Conservation (phyloP, 2,888 invertebrate species). For the Esperia sulphurella region DNA sequence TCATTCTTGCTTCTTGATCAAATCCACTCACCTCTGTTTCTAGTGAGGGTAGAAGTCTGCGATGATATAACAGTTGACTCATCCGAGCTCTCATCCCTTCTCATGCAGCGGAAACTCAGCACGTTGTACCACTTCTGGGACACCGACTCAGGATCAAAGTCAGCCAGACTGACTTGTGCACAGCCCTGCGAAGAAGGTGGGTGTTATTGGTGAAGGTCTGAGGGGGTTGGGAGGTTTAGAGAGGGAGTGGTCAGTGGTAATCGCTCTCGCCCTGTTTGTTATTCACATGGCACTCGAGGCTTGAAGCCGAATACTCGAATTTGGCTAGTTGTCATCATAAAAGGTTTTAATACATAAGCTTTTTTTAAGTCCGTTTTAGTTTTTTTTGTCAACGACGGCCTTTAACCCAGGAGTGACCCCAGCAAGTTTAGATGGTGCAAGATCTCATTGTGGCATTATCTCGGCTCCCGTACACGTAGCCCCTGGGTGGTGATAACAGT, state of each 20-base stretch:
- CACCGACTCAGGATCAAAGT: constrained; percentile 91
- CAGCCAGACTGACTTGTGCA: constrained; percentile 96
- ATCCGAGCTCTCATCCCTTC: constrained; percentile 95
- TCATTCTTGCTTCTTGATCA: no score
- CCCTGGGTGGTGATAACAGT: no score
- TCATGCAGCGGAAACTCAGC: constrained; percentile 81
- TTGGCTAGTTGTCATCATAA: constrained; percentile 76
- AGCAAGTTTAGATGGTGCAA: no score
- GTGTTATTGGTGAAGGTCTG: neutral
- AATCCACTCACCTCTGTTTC: constrained; percentile 84
- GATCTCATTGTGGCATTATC: no score
- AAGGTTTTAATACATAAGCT: neutral
- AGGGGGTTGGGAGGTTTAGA: neutral
- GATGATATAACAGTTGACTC: constrained; percentile 98
- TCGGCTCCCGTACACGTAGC: no score
- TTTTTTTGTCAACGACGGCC: no score
- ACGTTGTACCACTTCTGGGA: constrained; percentile 97
- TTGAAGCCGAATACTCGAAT: constrained; percentile 70
- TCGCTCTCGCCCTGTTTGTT: constrained; percentile 69
- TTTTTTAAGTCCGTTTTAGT: neutral
- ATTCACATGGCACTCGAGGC: constrained; percentile 74
- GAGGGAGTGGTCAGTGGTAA: constrained; percentile 38
- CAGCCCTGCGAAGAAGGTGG: constrained; percentile 85
- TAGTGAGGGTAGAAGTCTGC: constrained; percentile 95
- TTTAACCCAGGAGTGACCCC: no score